Percentiles rank a stretch among this genome's conserved stretches.
phyloP scores from a whole-genome alignment of 2,113 vertebrate species.

The Solenodon paradoxus region DNA sequence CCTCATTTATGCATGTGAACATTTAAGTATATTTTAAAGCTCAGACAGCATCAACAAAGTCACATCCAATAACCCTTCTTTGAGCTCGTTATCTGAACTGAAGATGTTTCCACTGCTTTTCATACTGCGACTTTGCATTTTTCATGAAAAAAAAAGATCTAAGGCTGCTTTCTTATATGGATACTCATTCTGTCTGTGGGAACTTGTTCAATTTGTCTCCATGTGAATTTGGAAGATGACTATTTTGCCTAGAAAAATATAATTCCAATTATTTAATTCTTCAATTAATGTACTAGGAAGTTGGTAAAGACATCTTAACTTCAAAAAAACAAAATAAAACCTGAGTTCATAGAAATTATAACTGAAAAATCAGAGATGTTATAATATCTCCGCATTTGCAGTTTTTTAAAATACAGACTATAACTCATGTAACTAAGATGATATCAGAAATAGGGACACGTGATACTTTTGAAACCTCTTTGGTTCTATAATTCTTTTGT shows the following conservation, averaged over 20 bases:
- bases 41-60: not conserved
- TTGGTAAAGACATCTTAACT: not conserved
- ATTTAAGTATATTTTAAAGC: not conserved
- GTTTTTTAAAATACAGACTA: not conserved
- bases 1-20: not conserved
- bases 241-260: not conserved
- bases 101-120: not conserved
- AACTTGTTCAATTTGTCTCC: not conserved
- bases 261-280: not conserved
- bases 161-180: not conserved
- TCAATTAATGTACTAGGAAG: conserved; percentile 13
- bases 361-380: not conserved
- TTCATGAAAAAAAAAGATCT: not conserved
- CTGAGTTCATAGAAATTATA: not conserved
- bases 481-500: not conserved
- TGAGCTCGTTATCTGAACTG: not conserved
- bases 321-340: not conserved
- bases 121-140: not conserved
- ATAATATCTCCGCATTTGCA: not conserved
- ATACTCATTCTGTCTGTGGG: not conserved
- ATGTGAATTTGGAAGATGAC: not conserved
- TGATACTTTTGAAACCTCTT: not conserved
- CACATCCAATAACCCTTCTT: not conserved
- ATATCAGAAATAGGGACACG: not conserved
- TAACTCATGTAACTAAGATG: not conserved